Conservation (phyloP, 2,797 vertebrate species). For the Iguana delicatissima region DNA sequence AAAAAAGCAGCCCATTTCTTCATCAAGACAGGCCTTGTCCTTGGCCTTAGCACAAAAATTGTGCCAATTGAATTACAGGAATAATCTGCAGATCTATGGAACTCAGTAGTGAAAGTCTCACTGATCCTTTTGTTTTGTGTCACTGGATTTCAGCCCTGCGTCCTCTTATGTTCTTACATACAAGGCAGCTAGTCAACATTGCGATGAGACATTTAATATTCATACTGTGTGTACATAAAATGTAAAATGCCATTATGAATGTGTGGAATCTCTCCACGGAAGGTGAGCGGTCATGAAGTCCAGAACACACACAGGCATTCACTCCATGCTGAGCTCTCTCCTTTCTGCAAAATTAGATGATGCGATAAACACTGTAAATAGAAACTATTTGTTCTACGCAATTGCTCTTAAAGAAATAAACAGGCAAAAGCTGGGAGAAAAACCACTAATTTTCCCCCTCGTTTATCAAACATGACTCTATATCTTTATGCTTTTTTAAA, state of each 20-base stretch:
- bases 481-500: slow-evolving; percentile 49
- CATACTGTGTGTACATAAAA: background rate
- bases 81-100: background rate
- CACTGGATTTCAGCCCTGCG: background rate
- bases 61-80: background rate
- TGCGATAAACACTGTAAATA: slow-evolving; percentile 71
- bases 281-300: slow-evolving; percentile 46
- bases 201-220: slow-evolving; percentile 20
- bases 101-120: background rate
- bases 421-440: slow-evolving; percentile 57
- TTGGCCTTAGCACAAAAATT: background rate
- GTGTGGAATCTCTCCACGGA: slow-evolving; percentile 12
- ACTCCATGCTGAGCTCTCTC: slow-evolving; percentile 12
- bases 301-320: background rate
- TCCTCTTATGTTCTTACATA: slow-evolving; percentile 9
- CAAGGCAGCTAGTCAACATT: slow-evolving; percentile 7
- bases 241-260: slow-evolving; percentile 25
- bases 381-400: slow-evolving; percentile 66
- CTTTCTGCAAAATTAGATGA: slow-evolving; percentile 55
- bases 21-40: background rate
- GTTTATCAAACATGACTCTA: slow-evolving; percentile 73
- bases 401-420: slow-evolving; percentile 74
- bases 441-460: slow-evolving; percentile 47
- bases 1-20: background rate
- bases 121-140: background rate